Evolutionary conservation across 2,113 vertebrate species (phyloP).

Genomic region (Muntiacus muntjak): DNA sequence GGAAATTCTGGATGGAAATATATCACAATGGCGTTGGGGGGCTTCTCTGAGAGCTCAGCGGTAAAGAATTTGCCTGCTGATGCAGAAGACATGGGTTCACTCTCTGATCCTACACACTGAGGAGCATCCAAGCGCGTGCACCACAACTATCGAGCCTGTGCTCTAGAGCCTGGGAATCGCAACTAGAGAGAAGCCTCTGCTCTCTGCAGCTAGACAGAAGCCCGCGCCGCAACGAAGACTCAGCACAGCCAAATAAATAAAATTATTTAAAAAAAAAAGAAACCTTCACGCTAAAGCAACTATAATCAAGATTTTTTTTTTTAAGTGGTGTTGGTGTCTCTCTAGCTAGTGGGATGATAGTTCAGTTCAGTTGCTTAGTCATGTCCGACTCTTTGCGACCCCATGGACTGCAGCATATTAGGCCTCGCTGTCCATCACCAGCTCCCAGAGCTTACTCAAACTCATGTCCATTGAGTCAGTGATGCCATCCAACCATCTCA

Average conservation of each 20-base stretch:
- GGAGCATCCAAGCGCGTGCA: neutral
- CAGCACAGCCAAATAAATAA: neutral
- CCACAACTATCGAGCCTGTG: neutral
- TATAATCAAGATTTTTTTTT: neutral
- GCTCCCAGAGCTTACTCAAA: neutral
- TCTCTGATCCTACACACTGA: neutral
- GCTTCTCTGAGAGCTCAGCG: neutral
- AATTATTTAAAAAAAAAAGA: neutral
- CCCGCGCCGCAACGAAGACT: rapidly evolving
- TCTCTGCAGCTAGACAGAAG: neutral
- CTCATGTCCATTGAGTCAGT: neutral
- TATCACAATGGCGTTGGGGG: neutral
- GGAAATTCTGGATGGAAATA: neutral
- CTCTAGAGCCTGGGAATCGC: neutral
- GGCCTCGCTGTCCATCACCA: neutral
- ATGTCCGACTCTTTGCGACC: neutral
- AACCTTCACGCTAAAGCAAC: neutral
- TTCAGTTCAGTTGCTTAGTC: neutral
- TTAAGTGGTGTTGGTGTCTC: neutral
- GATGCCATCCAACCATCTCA: neutral
- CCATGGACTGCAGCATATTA: neutral
- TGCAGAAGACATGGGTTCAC: neutral
- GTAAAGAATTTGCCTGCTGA: neutral
- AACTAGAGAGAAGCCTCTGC: neutral
- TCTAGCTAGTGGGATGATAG: neutral